These are phyloP conservation scores for Caenorhabditis remanei DNA, from an alignment of 1,140 invertebrate species.

Conservation along the genomic window DNA sequence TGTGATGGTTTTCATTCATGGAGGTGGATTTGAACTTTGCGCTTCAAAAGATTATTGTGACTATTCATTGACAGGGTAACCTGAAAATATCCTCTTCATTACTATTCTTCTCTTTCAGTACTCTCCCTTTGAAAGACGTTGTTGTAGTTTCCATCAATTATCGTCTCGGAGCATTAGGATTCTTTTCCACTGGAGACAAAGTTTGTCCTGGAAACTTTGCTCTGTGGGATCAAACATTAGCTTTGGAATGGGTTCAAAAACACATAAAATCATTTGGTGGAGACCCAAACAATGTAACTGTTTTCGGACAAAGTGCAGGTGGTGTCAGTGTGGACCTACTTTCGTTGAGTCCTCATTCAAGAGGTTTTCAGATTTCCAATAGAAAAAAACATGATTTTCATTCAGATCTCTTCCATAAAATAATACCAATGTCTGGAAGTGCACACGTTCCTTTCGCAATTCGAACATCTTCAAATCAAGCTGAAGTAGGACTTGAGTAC, in stretches of 20 bases:
- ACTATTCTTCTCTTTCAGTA: conserved; percentile 84
- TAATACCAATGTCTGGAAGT: conserved; percentile 61
- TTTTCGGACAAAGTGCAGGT: conserved; percentile 82
- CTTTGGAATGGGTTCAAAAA: conserved; percentile 77
- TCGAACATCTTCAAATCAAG: conserved; percentile 3
- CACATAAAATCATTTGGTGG: conserved; percentile 78
- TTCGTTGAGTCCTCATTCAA: conserved; percentile 86
- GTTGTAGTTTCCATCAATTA: conserved; percentile 60
- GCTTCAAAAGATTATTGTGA: conserved; percentile 30
- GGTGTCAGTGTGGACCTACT: conserved; percentile 87
- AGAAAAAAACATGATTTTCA: not conserved
- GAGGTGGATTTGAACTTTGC: conserved; percentile 89
- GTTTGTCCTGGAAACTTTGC: conserved; percentile 76
- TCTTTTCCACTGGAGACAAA: conserved; percentile 73
- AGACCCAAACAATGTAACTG: conserved; percentile 80
- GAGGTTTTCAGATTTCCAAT: conserved; percentile 79
- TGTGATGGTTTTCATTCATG: conserved; percentile 91
- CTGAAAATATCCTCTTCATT: conserved; percentile 72
- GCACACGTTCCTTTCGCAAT: conserved; percentile 42
- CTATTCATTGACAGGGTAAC: conserved; percentile 79
- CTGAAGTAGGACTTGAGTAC: not conserved
- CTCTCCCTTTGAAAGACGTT: conserved; percentile 79
- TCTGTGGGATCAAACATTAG: conserved; percentile 76
- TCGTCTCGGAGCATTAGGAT: conserved; percentile 63
- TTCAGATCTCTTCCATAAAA: conserved; percentile 64